Evolutionary conservation across 2,113 vertebrate species (phyloP).

Genomic region (Brevimyrus niger): DNA sequence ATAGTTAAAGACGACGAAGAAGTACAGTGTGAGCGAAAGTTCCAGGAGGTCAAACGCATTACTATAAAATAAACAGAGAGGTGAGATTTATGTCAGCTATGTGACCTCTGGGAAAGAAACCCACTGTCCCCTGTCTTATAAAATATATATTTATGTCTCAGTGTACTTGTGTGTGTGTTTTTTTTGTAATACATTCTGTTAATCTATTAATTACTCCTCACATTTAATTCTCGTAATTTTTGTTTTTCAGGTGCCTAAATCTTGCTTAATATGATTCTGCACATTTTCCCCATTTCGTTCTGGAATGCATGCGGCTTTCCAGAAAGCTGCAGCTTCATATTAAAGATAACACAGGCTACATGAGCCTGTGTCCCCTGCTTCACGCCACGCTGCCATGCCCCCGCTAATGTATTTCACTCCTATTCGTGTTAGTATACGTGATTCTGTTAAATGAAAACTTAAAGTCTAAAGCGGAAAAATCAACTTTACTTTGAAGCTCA

Average conservation of each 20-base stretch:
- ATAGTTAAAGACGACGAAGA: neutral
- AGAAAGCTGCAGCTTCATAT: neutral
- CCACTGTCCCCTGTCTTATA: neutral
- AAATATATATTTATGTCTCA: neutral
- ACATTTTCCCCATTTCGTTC: neutral
- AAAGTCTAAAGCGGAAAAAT: neutral
- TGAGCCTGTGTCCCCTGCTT: neutral
- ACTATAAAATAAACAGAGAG: neutral
- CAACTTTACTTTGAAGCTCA: neutral
- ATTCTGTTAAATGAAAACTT: neutral
- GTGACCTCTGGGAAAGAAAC: neutral
- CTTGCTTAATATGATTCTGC: neutral
- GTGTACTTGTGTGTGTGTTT: neutral
- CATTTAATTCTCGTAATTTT: neutral
- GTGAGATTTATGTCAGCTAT: neutral
- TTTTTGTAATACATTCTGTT: neutral
- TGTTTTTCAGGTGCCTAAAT: neutral
- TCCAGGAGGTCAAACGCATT: neutral
- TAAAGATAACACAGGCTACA: neutral
- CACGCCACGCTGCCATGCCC: neutral
- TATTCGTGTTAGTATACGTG: neutral
- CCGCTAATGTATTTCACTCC: neutral
- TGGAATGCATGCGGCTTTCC: neutral
- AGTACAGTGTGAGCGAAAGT: neutral
- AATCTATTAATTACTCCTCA: neutral